Evolutionary conservation across 1,140 invertebrate species (phyloP), one percentile per base, ranked within the genome.

Genomic region (Dermatophagoides farinae): DNA sequence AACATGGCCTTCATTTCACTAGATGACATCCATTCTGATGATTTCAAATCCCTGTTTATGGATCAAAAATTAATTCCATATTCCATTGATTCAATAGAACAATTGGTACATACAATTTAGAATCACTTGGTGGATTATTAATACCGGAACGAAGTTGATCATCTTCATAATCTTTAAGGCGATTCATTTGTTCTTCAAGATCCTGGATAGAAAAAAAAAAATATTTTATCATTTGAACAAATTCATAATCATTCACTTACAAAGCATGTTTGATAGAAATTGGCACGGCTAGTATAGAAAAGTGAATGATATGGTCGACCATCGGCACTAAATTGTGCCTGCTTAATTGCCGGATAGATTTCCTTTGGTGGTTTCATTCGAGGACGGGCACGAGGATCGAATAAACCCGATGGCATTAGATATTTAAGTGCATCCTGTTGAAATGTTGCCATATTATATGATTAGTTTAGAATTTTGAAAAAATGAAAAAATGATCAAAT

Each of bases 341-440:
- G 68, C 69, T 75, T 75, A 61, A 66, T 61, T 65, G 78, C 75
- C n/a, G 86, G 85, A 75, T 85, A 89, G 23, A 93, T 74, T 72
- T 88, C 79, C 67, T 82, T 78, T 37, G 91, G 89, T 37, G 83
- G 81, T 66, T 69, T 64, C 85, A 97, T 86, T 1, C 84, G 69
- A 0, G 92, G 91, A 53, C 85, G 75, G 6, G 90, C 88, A 68
- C 74, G 76, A 66, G 78, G 79, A 43, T 88, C 82, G 72, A 78
- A 89, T 51, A 97, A 71, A 6, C 88, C 88, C 61, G 87, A 91
- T 22, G 92, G 92, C 67, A 97, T 84, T 16, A 97, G 72, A 75
- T 97, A 97, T 64, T 79, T 74, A 67, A 97, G 89, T 20, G 90
- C 81, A 71, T 79, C 77, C 86, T 90, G n/a, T n/a, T n/a, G n/a